Percentiles rank a stretch among this genome's conserved stretches.
These are phyloP conservation scores for Andrena bucephala DNA, from an alignment of 2,888 invertebrate species.

Conservation along the genomic window DNA sequence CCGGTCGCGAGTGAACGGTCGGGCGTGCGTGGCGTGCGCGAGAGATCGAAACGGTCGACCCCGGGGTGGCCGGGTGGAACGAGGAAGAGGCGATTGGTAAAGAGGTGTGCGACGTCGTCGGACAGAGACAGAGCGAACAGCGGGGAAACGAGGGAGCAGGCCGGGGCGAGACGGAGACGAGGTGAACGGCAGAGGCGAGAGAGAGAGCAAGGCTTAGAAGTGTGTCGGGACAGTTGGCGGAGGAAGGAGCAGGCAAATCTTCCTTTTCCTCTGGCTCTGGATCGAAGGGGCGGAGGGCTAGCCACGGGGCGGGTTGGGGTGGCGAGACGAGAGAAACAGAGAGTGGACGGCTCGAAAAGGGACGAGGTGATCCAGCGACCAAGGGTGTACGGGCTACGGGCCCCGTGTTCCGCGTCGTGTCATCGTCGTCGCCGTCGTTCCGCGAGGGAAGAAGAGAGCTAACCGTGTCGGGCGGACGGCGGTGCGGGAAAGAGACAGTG, in stretches of 20 bases:
- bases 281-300: conserved; percentile 54
- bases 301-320: conserved; percentile 36
- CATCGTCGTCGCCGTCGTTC: not conserved
- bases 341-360: conserved; percentile 25
- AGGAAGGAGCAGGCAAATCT: conserved; percentile 56
- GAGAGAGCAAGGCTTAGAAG: conserved; percentile 48
- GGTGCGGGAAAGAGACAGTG: conserved; percentile 51
- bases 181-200: not conserved
- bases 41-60: conserved; percentile 38
- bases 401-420: not conserved
- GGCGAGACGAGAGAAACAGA: conserved; percentile 47
- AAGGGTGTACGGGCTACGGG: conserved; percentile 44
- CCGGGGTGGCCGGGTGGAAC: conserved; percentile 19
- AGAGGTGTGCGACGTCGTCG: conserved; percentile 12
- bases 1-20: conserved; percentile 41
- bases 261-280: conserved; percentile 50
- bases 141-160: conserved; percentile 27
- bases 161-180: conserved; percentile 6
- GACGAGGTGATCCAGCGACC: conserved; percentile 14
- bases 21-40: conserved; percentile 60
- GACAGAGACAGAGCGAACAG: conserved; percentile 32
- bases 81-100: conserved; percentile 2
- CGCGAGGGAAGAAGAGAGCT: conserved; percentile 25
- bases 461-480: conserved; percentile 31
- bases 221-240: conserved; percentile 50